Evolutionary conservation across 2,888 invertebrate species (phyloP).

Genomic region (Megamerina dolium): DNA sequence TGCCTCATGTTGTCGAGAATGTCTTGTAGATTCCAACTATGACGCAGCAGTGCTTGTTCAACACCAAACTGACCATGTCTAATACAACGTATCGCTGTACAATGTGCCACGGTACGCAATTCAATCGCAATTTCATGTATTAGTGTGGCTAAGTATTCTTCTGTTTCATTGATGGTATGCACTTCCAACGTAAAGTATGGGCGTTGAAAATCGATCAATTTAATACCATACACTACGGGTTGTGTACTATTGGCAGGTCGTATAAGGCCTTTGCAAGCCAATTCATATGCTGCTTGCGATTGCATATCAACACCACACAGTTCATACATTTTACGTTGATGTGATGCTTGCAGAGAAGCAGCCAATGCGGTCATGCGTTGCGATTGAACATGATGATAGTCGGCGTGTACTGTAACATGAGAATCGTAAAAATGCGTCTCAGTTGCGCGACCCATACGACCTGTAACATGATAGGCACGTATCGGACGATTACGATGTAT

Average conservation of each 20-base stretch:
- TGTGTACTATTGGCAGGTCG: slow-evolving; percentile 64
- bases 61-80: slow-evolving; percentile 76
- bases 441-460: slow-evolving; percentile 70
- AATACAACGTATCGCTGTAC: slow-evolving; percentile 72
- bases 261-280: slow-evolving; percentile 76
- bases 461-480: slow-evolving; percentile 68
- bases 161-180: slow-evolving; percentile 79
- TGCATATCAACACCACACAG: slow-evolving; percentile 73
- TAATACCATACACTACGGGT: slow-evolving; percentile 79
- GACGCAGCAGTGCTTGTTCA: slow-evolving; percentile 68
- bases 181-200: slow-evolving; percentile 86
- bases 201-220: slow-evolving; percentile 71
- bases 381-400: slow-evolving; percentile 64
- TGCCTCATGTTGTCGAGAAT: slow-evolving; percentile 61
- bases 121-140: slow-evolving; percentile 78
- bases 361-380: slow-evolving; percentile 67
- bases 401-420: slow-evolving; percentile 62
- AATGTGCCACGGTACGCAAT: slow-evolving; percentile 73
- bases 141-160: slow-evolving; percentile 68
- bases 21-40: slow-evolving; percentile 72
- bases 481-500: slow-evolving; percentile 60
- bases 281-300: slow-evolving; percentile 83
- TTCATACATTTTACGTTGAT: slow-evolving; percentile 80
- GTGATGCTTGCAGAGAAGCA: slow-evolving; percentile 74
- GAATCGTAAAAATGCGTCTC: slow-evolving; percentile 68